Percentiles rank a stretch among this genome's conserved stretches.
Evolutionary conservation across 2,113 vertebrate species (phyloP).

Genomic region (Cryptotis parvus): DNA sequence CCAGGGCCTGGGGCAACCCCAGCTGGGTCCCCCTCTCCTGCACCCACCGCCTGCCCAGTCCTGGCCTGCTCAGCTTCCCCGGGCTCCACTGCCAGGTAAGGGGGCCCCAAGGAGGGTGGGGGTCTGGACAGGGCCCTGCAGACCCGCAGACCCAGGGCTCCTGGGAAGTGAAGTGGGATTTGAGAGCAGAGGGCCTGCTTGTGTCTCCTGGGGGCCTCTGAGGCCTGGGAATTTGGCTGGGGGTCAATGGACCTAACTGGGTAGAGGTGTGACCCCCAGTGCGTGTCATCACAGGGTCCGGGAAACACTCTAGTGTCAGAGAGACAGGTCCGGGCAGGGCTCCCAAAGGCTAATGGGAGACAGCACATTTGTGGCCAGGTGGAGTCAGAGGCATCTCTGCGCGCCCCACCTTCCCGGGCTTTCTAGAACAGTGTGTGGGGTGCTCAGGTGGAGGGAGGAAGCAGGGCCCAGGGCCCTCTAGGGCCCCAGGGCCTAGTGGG

Average conservation of each 20-base stretch:
- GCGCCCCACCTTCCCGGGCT: neutral
- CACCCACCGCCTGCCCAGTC: slow-evolving; percentile 84
- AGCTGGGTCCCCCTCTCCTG: slow-evolving; percentile 83
- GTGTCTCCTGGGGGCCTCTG: neutral
- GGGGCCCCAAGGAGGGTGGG: neutral
- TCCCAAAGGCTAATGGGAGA: neutral
- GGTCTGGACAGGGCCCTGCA: neutral
- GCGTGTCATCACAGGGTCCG: neutral
- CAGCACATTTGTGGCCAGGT: neutral
- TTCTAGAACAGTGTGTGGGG: neutral
- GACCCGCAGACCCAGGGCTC: neutral
- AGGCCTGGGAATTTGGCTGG: neutral
- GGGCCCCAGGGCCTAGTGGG: slow-evolving; percentile 71
- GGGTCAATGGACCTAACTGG: neutral
- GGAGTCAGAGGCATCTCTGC: slow-evolving; percentile 16
- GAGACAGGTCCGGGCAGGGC: neutral
- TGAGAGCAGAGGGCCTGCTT: neutral
- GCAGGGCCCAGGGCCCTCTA: slow-evolving; percentile 51
- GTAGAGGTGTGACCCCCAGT: neutral
- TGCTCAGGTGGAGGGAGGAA: slow-evolving; percentile 38
- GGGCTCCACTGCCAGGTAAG: slow-evolving; percentile 89
- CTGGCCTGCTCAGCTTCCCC: slow-evolving; percentile 90
- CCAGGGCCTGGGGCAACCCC: slow-evolving; percentile 87
- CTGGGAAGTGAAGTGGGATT: neutral
- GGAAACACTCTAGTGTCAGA: neutral